These are phyloP conservation scores for Holothuria leucospilota DNA, from an alignment of 53 echinoderm and acorn worm genomes.

Conservation along the genomic window DNA sequence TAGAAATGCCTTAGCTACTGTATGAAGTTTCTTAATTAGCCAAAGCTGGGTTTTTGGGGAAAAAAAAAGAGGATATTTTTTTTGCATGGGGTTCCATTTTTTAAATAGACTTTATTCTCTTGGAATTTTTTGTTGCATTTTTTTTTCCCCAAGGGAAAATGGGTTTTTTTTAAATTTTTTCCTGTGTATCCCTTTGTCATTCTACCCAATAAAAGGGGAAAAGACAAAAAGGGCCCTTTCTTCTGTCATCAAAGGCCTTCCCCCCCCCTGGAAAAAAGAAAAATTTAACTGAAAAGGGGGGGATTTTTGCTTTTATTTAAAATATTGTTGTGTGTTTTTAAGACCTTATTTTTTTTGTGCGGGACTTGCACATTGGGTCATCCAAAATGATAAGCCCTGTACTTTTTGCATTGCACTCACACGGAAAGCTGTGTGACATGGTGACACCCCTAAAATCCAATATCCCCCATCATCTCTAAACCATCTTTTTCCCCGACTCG, in stretches of 20 bases:
- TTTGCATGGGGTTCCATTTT: background rate
- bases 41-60: background rate
- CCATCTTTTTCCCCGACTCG: no score
- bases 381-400: no score
- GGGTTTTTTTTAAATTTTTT: background rate
- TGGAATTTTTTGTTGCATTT: background rate
- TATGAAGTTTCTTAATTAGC: background rate
- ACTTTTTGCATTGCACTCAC: no score
- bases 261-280: slow-evolving; percentile 83
- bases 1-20: no score
- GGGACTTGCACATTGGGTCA: no score
- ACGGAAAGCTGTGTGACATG: no score
- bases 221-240: slow-evolving; percentile 77
- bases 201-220: slow-evolving; percentile 84
- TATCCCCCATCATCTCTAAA: no score
- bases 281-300: slow-evolving; percentile 77
- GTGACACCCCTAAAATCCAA: no score
- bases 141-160: background rate
- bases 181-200: background rate
- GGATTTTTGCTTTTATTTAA: background rate
- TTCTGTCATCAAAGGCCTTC: slow-evolving; percentile 69
- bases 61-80: background rate
- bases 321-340: background rate
- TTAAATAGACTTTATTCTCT: background rate
- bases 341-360: no score